phyloP scores from a whole-genome alignment of 2,888 invertebrate genomes.

The Drosophila ezoana region DNA sequence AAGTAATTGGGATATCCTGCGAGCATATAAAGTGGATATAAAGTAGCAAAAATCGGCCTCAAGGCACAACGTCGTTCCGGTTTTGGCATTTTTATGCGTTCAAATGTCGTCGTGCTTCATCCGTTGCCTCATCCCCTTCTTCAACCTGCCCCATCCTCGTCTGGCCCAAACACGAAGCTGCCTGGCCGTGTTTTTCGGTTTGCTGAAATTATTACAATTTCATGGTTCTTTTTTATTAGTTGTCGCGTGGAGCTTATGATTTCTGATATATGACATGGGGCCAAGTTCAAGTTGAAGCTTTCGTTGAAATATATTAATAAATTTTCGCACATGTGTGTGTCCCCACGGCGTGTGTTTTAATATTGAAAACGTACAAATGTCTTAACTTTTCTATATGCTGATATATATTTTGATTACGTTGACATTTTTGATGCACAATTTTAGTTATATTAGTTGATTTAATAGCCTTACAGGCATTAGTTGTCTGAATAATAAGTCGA shows the following conservation, averaged over 20 bases:
- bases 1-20: conserved; percentile 84
- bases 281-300: conserved; percentile 55
- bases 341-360: conserved; percentile 19
- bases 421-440: not conserved
- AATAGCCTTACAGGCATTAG: not conserved
- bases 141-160: not conserved
- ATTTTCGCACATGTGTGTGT: conserved; percentile 57
- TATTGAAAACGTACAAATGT: conserved; percentile 69
- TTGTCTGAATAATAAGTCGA: too few species aligned
- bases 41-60: conserved; percentile 76
- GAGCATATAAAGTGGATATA: conserved; percentile 83
- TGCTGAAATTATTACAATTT: conserved; percentile 82
- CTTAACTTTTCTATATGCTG: conserved; percentile 53
- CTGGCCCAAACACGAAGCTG: not conserved
- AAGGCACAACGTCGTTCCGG: conserved; percentile 71
- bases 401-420: conserved; percentile 1
- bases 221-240: conserved; percentile 81
- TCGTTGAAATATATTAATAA: conserved; percentile 75
- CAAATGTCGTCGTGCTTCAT: conserved; percentile 77
- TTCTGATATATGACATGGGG: conserved; percentile 81
- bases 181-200: conserved; percentile 52
- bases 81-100: conserved; percentile 79
- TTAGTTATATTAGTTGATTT: not conserved
- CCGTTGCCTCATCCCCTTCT: conserved; percentile 35
- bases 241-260: conserved; percentile 82